Percentiles rank a stretch among this genome's conserved stretches.
Evolutionary conservation across 35 echinoderm and acorn worm species (phyloP).

Genomic region (Ophioderma brevispina): DNA sequence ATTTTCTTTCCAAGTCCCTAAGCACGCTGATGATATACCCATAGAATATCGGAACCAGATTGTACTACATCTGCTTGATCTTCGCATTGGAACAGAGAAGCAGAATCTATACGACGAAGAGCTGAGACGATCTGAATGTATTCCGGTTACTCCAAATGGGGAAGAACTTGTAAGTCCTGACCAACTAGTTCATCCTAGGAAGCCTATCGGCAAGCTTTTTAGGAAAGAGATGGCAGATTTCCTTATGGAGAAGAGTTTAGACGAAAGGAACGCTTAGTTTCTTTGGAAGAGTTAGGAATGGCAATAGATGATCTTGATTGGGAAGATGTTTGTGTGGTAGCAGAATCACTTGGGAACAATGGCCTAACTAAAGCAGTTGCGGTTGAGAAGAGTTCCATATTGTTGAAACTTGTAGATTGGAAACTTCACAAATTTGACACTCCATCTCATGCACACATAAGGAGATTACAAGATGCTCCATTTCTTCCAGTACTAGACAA

Average conservation of each 20-base stretch:
- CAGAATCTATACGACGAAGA: background rate
- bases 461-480: background rate
- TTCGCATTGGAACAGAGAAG: background rate
- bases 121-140: background rate
- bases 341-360: background rate
- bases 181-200: constrained; percentile 36
- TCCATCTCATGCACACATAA: background rate
- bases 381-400: background rate
- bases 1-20: constrained; percentile 34
- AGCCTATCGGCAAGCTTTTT: constrained; percentile 9
- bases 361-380: no score
- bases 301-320: background rate
- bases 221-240: constrained; percentile 31
- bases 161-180: background rate
- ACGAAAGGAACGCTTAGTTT: background rate
- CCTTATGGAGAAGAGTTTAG: constrained; percentile 1
- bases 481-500: background rate
- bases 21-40: background rate
- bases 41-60: background rate
- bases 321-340: constrained; percentile 10
- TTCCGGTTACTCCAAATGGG: constrained; percentile 25
- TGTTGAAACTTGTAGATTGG: background rate
- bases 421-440: background rate
- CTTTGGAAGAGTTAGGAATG: constrained; percentile 45
- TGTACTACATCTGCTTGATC: background rate